Base-by-base conservation (phyloP, 2,797 vertebrate genomes). In the Rhinophrynus dorsalis region DNA sequence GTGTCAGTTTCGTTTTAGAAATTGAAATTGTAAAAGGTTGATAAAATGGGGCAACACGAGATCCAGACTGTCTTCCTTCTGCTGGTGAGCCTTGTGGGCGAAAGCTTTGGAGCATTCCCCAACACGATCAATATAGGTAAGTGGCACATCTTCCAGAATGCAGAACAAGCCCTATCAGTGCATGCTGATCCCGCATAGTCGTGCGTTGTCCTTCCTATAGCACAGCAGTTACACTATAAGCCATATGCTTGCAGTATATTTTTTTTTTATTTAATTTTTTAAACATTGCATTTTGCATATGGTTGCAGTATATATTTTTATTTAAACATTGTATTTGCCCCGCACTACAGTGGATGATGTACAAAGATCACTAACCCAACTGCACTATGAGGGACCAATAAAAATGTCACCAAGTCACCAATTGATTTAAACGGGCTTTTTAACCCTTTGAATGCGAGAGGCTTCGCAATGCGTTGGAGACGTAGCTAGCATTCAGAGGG, bases 91-190 rank as follows among this genome's bases (percentile, higher is more conserved):
- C 89, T 97, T 82, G 89, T 91, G 80, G 93, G 92, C 76, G 88
- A 88, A 83, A 92, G 94, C 74, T 85, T 85, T 77, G 94, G 91
- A 59, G 97, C 93, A 77, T 96, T 99, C 82, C 97, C 97, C 54
- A 98, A 96, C 86, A 97, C 97, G 90, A 98, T 98, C 77, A 98
- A 96, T 80, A 98, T 99, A 84, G 96, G 97, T 98, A 90, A 96
- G 96, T 51, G 21, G 42, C 24, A 15, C 20, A 18, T 21, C 21
- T 18, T 18, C 12, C 20, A 24, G 26, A 56, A 76, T 62, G 33
- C 8, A 12, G 13, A 12, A 13, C 18, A 4, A 52, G 9, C n/a
- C 38, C 15, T 33, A 21, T 6, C 12, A 30, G 10, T 24, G 8
- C 3, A 20, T 40, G 35, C 48, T 61, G 27, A 20, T 32, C 11